Conservation (phyloP, 2,113 vertebrate genomes). For the Lutjanus erythropterus region DNA sequence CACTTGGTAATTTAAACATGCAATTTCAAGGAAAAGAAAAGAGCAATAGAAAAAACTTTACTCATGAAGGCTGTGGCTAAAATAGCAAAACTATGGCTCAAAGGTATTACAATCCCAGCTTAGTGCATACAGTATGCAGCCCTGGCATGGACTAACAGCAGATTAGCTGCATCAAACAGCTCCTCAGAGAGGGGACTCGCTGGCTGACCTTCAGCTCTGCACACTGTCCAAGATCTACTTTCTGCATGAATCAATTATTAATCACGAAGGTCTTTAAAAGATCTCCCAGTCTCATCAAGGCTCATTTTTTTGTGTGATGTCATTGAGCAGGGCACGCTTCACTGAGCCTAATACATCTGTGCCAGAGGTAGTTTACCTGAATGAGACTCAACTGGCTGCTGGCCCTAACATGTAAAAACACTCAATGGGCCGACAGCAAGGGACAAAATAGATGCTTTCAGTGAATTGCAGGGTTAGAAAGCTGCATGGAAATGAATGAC, state of each 20-base stretch:
- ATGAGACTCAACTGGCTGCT: conserved; percentile 2
- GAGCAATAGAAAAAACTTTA: background rate
- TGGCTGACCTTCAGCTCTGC: conserved; percentile 56
- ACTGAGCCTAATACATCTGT: conserved; percentile 22
- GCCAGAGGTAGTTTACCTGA: conserved; percentile 29
- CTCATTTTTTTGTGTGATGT: conserved; percentile 39
- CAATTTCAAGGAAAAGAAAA: conserved; percentile 2
- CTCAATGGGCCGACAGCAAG: conserved; percentile 6
- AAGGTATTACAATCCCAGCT: conserved; percentile 3
- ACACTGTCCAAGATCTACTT: conserved; percentile 44
- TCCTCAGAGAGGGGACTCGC: conserved; percentile 25
- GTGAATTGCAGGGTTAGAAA: background rate
- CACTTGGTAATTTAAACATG: background rate
- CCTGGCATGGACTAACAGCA: conserved; percentile 4
- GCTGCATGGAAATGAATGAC: background rate
- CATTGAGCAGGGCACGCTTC: conserved; percentile 33
- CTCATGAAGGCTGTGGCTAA: background rate
- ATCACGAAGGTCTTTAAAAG: conserved; percentile 47
- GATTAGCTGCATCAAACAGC: conserved; percentile 34
- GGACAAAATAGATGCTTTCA: conserved; percentile 6
- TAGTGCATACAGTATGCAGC: background rate
- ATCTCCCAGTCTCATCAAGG: conserved; percentile 29
- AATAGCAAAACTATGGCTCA: conserved; percentile 22
- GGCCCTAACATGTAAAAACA: conserved; percentile 20
- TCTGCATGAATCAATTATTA: conserved; percentile 62